These are phyloP conservation scores for Leptinotarsa haldemani DNA, from an alignment of 2,888 invertebrate genomes.

Conservation along the genomic window DNA sequence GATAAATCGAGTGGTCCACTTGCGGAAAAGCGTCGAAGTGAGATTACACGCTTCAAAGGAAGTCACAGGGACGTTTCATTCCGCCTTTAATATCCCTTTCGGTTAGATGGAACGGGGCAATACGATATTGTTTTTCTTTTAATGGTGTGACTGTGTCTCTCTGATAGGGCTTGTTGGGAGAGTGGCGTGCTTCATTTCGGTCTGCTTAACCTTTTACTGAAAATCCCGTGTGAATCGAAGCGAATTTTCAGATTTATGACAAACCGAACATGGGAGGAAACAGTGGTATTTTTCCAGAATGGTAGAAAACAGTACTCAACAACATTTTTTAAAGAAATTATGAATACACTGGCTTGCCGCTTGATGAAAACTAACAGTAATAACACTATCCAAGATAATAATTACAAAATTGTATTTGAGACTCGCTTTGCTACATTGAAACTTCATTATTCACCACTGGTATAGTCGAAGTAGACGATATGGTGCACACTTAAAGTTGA, in stretches of 20 bases:
- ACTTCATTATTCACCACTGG: no score
- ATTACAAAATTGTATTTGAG: no score
- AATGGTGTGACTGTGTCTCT: constrained; percentile 1
- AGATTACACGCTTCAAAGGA: constrained; percentile 5
- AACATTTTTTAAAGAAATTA: no score
- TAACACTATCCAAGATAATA: no score
- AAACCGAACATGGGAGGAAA: neutral
- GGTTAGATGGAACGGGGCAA: neutral
- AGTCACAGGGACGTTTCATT: neutral
- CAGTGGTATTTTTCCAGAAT: neutral
- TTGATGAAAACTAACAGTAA: no score
- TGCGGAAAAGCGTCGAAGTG: constrained; percentile 1
- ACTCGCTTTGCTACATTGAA: no score
- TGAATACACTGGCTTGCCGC: no score
- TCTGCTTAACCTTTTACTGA: neutral
- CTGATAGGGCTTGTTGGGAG: neutral
- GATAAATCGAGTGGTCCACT: neutral
- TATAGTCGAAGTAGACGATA: no score
- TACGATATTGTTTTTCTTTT: neutral
- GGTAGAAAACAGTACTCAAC: no score
- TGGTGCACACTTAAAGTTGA: no score
- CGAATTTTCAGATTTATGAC: neutral
- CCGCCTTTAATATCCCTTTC: neutral
- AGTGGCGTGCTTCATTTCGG: neutral
- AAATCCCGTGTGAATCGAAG: neutral